Conservation (phyloP, 2,888 invertebrate genomes). For the Galerucella nymphaeae region DNA sequence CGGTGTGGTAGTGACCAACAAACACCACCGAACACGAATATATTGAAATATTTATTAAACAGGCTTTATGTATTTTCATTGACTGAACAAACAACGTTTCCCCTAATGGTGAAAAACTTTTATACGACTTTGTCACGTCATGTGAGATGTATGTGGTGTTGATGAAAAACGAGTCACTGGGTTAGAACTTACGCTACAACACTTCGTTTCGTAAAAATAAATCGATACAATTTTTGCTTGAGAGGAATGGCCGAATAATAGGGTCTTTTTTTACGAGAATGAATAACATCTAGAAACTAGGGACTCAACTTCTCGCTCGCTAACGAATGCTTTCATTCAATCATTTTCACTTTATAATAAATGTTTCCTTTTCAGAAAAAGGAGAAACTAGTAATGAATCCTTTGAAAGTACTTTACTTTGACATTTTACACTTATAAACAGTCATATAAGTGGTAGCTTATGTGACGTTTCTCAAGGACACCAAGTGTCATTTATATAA, state of each 20-base stretch:
- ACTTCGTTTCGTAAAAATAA: not conserved
- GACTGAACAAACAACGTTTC: not conserved
- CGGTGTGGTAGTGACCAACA: no score
- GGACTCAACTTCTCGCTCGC: not conserved
- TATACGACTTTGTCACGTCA: conserved; percentile 11
- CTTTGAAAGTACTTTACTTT: no score
- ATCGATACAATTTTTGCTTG: conserved; percentile 2
- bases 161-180: conserved; percentile 12
- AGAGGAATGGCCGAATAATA: conserved; percentile 19
- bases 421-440: no score
- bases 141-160: not conserved
- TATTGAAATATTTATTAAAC: no score
- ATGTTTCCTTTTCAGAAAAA: no score
- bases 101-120: not conserved
- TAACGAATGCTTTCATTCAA: not conserved
- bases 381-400: no score
- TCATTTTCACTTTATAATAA: no score
- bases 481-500: no score
- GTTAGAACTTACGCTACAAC: conserved; percentile 2
- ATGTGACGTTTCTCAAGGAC: no score
- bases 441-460: no score
- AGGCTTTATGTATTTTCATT: not conserved
- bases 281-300: conserved; percentile 7
- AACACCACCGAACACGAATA: no score
- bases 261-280: conserved; percentile 7